Evolutionary conservation across 2,888 invertebrate species (phyloP), one percentile per base, ranked within the genome.

Genomic region (Hyppa rectilinea): DNA sequence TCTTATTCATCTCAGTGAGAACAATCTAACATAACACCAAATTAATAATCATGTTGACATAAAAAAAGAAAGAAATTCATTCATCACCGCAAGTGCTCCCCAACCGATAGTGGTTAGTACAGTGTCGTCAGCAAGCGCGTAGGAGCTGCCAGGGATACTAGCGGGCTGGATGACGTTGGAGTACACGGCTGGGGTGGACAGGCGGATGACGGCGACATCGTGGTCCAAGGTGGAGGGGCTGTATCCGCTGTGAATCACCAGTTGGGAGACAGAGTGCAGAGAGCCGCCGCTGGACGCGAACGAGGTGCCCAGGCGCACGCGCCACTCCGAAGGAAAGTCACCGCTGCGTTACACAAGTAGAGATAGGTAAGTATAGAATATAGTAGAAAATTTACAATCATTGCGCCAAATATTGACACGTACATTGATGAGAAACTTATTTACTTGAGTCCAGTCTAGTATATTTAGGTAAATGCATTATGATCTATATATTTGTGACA

Each of bases 141-240:
- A 91, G 75, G 58, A 73, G 3, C 76, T 1, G 2, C 87, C 88
- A 50, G 91, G 72, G 59, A 92, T 80, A n/a, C 85, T 72, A 14
- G 88, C 92, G 1, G 81, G 6, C 4, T 62, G 75, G 14, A 92
- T 63, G 2, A 1, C 31, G 38, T 26, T 7, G 5, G 86, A 83
- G 36, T 68, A 75, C 0, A 64, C 61, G 2, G 89, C 89, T 0
- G 88, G 68, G 0, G 34, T n/a, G 1, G 74, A 0, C 20, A 92
- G 86, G 29, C 71, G 74, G n/a, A 92, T n/a, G 34, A 93, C 64
- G n/a, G 92, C 89, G 6, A 93, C 56, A 64, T 93, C 93, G 43
- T 87, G 60, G 63, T 89, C 79, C 2, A 89, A 50, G 4, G 78
- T 74, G 3, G 4, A 0, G 10, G 34, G 6, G 55, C 65, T 70